Base-by-base conservation (phyloP, 2,797 vertebrate species). In the Tokudaia muenninki region DNA sequence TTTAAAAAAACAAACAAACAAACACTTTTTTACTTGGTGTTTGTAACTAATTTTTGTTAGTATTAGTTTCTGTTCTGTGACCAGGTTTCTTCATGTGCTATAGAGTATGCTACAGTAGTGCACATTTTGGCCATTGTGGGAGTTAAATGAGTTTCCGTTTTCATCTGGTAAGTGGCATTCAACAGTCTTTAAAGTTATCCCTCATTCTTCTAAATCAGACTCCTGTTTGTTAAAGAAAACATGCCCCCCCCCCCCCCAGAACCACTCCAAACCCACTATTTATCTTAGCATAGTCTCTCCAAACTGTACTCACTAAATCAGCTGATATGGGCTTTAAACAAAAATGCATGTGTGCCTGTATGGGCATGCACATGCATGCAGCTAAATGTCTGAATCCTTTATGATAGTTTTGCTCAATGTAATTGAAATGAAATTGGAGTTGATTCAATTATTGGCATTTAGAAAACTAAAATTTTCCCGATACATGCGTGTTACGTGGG, bases 401-500 rank as follows among this genome's bases (percentile, higher is more conserved):
- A 8, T 79, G 81, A 94, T 80, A 82, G 92, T 55, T 79, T 83
- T 79, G 83, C 72, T 96, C 80, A 24, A 65, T 55, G 75, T 96
- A 95, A 98, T 96, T 94, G 97, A 97, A 89, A 83, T 87, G 92
- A 95, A 98, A 94, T 95, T 88, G 91, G 90, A 97, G 92, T 94
- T 94, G 95, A 97, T 97, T 96, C 94, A 97, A 98, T 98, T 97
- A 94, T 77, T 29, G 57, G 77, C 92, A 96, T 87, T 97, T 96
- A 95, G 92, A 93, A 97, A 94, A 86, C 81, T 47, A 78, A 63
- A 93, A 72, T 98, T 92, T 77, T 55, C 92, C 91, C 34, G 52
- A 9, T 82, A 67, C 67, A 86, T 44, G 72, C 24, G n/a, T 91
- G 82, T 90, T 92, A 87, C 70, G 50, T 55, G 92, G 91, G 86